Percentiles rank a stretch among this genome's conserved stretches.
These are phyloP conservation scores for Aphelenchoides besseyi DNA, from an alignment of 1,140 invertebrate species.

Conservation along the genomic window DNA sequence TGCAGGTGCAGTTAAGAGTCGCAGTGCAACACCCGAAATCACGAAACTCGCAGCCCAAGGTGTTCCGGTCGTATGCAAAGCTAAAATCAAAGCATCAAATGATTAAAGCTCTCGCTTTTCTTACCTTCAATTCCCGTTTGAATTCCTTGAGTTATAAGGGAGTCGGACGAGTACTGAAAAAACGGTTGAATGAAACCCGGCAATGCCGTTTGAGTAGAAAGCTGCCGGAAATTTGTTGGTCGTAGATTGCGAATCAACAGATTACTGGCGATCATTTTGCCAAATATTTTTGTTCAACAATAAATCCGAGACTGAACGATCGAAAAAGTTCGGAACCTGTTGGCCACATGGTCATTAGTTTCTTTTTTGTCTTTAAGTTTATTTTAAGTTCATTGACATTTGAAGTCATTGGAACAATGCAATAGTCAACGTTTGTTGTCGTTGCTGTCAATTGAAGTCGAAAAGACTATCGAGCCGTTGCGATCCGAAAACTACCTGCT, in stretches of 20 bases:
- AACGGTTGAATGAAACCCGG: conserved; percentile 33
- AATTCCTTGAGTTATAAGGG: conserved; percentile 44
- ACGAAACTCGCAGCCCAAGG: conserved; percentile 45
- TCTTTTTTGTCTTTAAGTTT: no score
- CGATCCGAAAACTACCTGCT: conserved; percentile 29
- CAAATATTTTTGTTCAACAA: no score
- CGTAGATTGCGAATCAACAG: no score
- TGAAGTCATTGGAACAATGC: no score
- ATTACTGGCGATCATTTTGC: not conserved
- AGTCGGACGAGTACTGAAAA: conserved; percentile 51
- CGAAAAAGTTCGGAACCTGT: no score
- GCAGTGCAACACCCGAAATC: conserved; percentile 36
- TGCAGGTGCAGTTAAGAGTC: conserved; percentile 38
- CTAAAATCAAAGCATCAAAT: conserved; percentile 37
- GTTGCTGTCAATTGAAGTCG: no score
- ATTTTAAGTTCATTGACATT: no score
- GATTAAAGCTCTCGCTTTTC: conserved; percentile 4
- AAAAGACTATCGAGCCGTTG: conserved; percentile 25
- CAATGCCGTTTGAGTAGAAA: conserved; percentile 6
- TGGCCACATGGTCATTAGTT: no score
- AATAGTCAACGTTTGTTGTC: no score
- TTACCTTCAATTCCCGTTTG: conserved; percentile 49
- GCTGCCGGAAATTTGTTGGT: no score
- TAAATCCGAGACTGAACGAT: no score
- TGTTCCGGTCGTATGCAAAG: conserved; percentile 39